A percentile compares a stretch with the other conserved stretches of the same genome.
These are phyloP conservation scores for Hypsopygia costalis DNA, from an alignment of 2,888 invertebrate species.

Conservation along the genomic window DNA sequence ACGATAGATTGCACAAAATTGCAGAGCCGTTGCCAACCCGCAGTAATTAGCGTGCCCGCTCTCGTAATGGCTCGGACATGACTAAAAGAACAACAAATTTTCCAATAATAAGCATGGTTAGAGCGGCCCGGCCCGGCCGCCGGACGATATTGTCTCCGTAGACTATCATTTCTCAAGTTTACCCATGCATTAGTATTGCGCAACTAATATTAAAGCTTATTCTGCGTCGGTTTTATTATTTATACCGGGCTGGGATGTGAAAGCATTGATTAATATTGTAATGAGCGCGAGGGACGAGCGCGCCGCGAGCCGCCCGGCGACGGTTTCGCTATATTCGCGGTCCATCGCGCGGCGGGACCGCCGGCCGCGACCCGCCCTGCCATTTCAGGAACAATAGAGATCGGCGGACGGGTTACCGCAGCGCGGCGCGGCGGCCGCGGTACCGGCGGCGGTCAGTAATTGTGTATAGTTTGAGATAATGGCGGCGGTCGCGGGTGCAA, in stretches of 20 bases:
- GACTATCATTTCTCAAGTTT: conserved; percentile 42
- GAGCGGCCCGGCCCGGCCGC: neutral
- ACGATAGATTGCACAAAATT: conserved; percentile 9
- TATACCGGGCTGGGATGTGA: conserved; percentile 49
- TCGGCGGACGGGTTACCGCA: neutral
- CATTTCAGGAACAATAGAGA: conserved; percentile 1
- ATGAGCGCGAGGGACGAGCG: conserved; percentile 38
- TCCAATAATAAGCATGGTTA: conserved; percentile 14
- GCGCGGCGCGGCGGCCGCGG: conserved; percentile 11
- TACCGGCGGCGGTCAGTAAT: conserved; percentile 50
- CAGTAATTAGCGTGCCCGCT: conserved; percentile 4
- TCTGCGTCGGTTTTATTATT: conserved; percentile 49
- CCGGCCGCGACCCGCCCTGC: neutral
- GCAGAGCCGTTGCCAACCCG: conserved; percentile 5
- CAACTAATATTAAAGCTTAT: conserved; percentile 51
- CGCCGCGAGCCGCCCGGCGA: neutral
- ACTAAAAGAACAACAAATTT: conserved; percentile 8
- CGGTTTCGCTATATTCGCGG: neutral
- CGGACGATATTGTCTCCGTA: conserved; percentile 23
- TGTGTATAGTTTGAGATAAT: conserved; percentile 68
- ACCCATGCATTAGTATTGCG: conserved; percentile 48
- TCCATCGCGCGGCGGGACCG: conserved; percentile 5
- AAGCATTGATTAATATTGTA: conserved; percentile 73
- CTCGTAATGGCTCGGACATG: neutral
- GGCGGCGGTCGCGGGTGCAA: conserved; percentile 55